Evolutionary conservation across 2,888 invertebrate species (phyloP), one percentile per base, ranked within the genome.

Genomic region (Rosalia funebris): DNA sequence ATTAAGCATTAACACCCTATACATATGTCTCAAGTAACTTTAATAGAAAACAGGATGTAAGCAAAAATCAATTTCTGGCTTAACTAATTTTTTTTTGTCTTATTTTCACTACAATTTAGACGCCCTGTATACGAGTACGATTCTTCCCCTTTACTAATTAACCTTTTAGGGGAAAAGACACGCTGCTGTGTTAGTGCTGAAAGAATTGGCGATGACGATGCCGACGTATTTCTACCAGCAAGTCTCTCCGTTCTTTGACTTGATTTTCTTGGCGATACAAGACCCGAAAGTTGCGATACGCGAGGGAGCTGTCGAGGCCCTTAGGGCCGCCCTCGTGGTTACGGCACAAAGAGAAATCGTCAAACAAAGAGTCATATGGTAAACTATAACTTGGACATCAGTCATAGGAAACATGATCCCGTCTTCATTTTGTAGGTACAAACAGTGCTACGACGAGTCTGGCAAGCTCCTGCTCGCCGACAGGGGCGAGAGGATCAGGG

Each of bases 171-270:
- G 93, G 1, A 91, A 95, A 77, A 86, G 96, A 46, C 94, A 95
- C 81, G 95, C 96, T 9, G 96, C 96, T 9, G 96, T 97, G 1
- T 84, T 98, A 45, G 90, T 98, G 11, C 82, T 98, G 9, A 90
- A 95, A 73, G 98, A 99, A 83, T 83, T 99, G 45, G 98, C 98
- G 1, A 89, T 95, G 25, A 94, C 94, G 7, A 95, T 97, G 85
- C 98, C 98, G 0, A 98, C 98, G 5, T 96, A 97, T 79, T 99
- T 99, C 81, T 98, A 94, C 77, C 95, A 95, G 79, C 95, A 95
- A 83, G 93, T 95, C 0, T 92, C 93, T 11, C 91, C 91, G 12
- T 96, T 96, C 81, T 97, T 98, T 79, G 97, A 97, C 65, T 89
- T 93, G 54, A 95, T 98, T 65, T 92, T 97, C 74, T 91, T 91